Evolutionary conservation across 2,888 invertebrate species (phyloP).

Genomic region (Trachelus troglodyta): DNA sequence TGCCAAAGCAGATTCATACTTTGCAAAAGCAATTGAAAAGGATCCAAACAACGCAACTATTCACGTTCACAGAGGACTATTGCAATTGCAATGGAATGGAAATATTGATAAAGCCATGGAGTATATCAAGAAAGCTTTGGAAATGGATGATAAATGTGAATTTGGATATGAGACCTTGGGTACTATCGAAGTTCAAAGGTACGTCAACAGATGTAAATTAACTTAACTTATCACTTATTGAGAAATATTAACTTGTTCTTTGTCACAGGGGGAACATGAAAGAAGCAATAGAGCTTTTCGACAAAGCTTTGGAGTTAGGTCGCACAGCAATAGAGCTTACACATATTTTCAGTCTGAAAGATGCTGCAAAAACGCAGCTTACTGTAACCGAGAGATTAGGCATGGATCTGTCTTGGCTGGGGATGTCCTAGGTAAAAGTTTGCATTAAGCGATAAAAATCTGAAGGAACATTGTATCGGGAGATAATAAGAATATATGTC

Average conservation of each 20-base stretch:
- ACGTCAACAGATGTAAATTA: slow-evolving; percentile 1
- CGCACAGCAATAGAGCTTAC: slow-evolving; percentile 91
- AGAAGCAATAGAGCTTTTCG: slow-evolving; percentile 86
- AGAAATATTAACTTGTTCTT: not conserved
- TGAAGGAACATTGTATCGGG: not conserved
- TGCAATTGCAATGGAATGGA: slow-evolving; percentile 86
- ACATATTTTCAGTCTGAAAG: slow-evolving; percentile 88
- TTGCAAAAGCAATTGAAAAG: slow-evolving; percentile 82
- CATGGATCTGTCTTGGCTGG: slow-evolving; percentile 65
- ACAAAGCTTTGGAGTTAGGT: slow-evolving; percentile 86
- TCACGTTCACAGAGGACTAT: slow-evolving; percentile 87
- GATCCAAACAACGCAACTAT: slow-evolving; percentile 88
- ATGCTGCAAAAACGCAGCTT: slow-evolving; percentile 91
- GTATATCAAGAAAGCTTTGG: slow-evolving; percentile 83
- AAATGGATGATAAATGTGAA: slow-evolving; percentile 91
- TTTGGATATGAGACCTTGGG: slow-evolving; percentile 96
- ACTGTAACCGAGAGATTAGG: slow-evolving; percentile 84
- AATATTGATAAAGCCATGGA: slow-evolving; percentile 83
- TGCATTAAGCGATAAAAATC: not conserved
- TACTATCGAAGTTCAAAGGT: slow-evolving; percentile 89
- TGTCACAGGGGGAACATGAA: slow-evolving; percentile 80
- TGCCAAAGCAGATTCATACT: slow-evolving; percentile 84
- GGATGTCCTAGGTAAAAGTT: not conserved
- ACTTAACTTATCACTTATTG: not conserved
- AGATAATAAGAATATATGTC: not conserved